These are phyloP conservation scores for Anthrax anthrax DNA, from an alignment of 2,888 invertebrate genomes.

Conservation along the genomic window DNA sequence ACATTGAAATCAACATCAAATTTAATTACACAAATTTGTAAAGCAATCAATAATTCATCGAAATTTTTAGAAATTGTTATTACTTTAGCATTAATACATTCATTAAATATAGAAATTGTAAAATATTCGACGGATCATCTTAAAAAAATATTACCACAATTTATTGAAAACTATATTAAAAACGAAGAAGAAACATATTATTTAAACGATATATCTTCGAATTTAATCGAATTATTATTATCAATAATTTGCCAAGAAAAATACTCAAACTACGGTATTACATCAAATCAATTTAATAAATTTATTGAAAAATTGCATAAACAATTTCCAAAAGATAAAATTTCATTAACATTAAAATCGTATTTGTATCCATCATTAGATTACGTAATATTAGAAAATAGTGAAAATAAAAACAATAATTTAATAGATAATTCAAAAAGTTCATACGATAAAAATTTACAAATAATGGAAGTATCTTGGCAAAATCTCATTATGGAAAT, in stretches of 20 bases:
- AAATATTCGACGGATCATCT: conserved; percentile 68
- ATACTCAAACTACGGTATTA: conserved; percentile 46
- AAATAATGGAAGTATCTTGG: conserved; percentile 59
- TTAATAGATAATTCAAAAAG: background rate
- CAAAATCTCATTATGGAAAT: conserved; percentile 85
- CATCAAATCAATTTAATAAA: conserved; percentile 58
- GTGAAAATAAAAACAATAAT: background rate
- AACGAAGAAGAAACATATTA: conserved; percentile 64
- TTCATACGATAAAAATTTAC: conserved; percentile 10
- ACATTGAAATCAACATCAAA: conserved; percentile 63
- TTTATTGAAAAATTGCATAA: conserved; percentile 68
- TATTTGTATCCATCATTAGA: conserved; percentile 46
- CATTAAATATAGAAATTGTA: conserved; percentile 46
- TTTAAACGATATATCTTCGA: conserved; percentile 82
- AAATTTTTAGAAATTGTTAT: conserved; percentile 85
- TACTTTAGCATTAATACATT: conserved; percentile 70
- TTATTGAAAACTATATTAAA: conserved; percentile 76
- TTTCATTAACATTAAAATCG: conserved; percentile 80
- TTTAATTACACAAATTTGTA: conserved; percentile 70
- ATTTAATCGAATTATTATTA: conserved; percentile 73
- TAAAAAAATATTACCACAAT: conserved; percentile 65
- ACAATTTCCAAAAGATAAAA: conserved; percentile 78
- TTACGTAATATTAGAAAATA: conserved; percentile 57
- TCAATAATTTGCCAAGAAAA: conserved; percentile 42
- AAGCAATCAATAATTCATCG: conserved; percentile 73